Evolutionary conservation across 2,113 vertebrate genomes (phyloP), one percentile per base, ranked within the genome.

Genomic region (Sinocyclocheilus anshuiensis): DNA sequence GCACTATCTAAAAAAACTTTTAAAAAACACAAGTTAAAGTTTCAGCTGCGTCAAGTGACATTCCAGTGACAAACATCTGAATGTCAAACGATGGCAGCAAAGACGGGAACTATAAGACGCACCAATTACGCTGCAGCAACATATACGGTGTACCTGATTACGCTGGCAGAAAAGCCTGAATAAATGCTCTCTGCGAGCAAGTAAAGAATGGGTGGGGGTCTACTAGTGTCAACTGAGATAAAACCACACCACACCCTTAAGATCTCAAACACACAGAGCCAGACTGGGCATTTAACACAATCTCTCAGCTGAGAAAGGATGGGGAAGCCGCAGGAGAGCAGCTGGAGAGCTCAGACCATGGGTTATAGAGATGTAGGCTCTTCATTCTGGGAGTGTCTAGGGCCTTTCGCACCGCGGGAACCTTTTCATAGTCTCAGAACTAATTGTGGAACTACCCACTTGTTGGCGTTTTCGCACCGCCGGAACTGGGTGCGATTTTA

Each of bases 191-290:
- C 57, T 22, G 16, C 10, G 1, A n/a, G 33, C 22, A 84, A 72
- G 53, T 59, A 39, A 36, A 83, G 8, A 45, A 59, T 15, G 80
- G 86, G 79, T 55, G 80, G 59, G 22, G 80, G 80, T 83, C 18
- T n/a, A 26, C 84, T 18, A 81, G 39, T 77, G 80, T 87, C 9
- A 45, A 24, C 69, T 29, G 45, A 77, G 86, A 87, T 83, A 83
- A 87, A 55, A 77, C 26, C 45, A 77, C n/a, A 74, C 79, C 78
- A 74, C 79, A 87, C 86, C 85, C 79, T 53, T 6, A 22, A 63
- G 39, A 81, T 26, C 55, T 33, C 26, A 33, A 67, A 76, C 24
- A 81, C 10, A 81, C 22, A 72, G 22, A 61, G 9, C 9, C 63
- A 67, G 24, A 42, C 67, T 24, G 18, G 0, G 26, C 22, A 33